A percentile compares a stretch with the other conserved stretches of the same genome.
These are phyloP conservation scores for Clivina fossor DNA, from an alignment of 2,888 invertebrate species.

Conservation along the genomic window DNA sequence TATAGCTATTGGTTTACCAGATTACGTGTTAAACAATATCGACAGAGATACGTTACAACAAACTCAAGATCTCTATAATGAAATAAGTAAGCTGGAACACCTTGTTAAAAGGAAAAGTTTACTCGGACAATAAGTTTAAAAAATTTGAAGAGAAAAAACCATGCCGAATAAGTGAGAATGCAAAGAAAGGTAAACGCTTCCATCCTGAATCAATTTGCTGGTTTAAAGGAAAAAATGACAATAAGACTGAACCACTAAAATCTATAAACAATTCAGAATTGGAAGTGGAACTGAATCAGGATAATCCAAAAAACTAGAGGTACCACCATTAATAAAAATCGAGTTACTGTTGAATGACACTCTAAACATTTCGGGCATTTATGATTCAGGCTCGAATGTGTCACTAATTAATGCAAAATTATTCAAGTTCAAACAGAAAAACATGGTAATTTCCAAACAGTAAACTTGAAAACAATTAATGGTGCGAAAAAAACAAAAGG, in stretches of 20 bases:
- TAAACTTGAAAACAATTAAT: constrained; percentile 36
- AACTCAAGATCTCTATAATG: constrained; percentile 44
- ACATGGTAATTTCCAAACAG: constrained; percentile 8
- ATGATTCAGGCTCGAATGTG: constrained; percentile 31
- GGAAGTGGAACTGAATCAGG: constrained; percentile 9
- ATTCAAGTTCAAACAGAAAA: constrained; percentile 27
- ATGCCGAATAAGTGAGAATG: constrained; percentile 11
- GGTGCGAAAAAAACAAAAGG: constrained; percentile 36
- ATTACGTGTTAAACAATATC: constrained; percentile 42
- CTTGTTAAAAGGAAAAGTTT: constrained; percentile 24
- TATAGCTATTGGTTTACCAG: constrained; percentile 44
- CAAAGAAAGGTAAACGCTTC: constrained; percentile 8
- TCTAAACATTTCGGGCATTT: constrained; percentile 20
- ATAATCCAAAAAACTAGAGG: constrained; percentile 34
- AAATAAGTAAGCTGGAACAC: constrained; percentile 44
- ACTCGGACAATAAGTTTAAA: neutral
- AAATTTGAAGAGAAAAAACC: constrained; percentile 16
- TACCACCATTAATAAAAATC: constrained; percentile 32
- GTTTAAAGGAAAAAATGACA: constrained; percentile 23
- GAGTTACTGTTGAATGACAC: constrained; percentile 22
- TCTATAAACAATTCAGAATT: constrained; percentile 26
- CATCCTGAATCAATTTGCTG: constrained; percentile 23
- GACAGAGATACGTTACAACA: constrained; percentile 43
- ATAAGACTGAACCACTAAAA: constrained; percentile 15
- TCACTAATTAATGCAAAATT: constrained; percentile 33